A percentile compares a stretch with the other conserved stretches of the same genome.
These are phyloP conservation scores for Poeciliopsis turneri DNA, from an alignment of 2,797 vertebrate genomes.

Conservation along the genomic window DNA sequence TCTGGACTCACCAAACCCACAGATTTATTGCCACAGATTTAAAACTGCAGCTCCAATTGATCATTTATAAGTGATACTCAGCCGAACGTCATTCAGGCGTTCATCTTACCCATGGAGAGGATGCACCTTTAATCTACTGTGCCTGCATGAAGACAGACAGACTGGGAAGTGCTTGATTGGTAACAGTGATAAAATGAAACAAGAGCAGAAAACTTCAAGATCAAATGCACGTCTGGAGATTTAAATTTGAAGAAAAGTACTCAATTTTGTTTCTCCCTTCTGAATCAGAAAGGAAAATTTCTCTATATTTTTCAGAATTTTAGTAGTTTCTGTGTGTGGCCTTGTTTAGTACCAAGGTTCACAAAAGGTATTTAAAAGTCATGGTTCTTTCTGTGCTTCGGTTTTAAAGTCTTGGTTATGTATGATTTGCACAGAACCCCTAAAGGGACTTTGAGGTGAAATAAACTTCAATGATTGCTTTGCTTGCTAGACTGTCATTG, in stretches of 20 bases:
- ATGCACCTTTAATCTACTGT: slow-evolving; percentile 47
- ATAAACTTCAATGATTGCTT: too few species aligned
- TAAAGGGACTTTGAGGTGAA: too few species aligned
- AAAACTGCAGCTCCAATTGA: slow-evolving; percentile 51
- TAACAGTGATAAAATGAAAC: slow-evolving; percentile 21
- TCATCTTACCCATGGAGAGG: slow-evolving; percentile 36
- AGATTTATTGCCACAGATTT: slow-evolving; percentile 59
- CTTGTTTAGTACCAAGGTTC: background rate
- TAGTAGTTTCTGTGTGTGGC: background rate
- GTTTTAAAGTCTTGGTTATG: background rate
- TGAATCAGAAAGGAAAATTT: background rate
- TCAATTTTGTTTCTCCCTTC: background rate
- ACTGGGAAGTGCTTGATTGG: slow-evolving; percentile 37
- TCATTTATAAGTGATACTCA: background rate
- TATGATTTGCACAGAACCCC: too few species aligned
- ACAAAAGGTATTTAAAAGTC: background rate
- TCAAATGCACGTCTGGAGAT: slow-evolving; percentile 11
- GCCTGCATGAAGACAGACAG: slow-evolving; percentile 22
- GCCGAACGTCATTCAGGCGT: slow-evolving; percentile 8
- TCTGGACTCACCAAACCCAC: slow-evolving; percentile 58
- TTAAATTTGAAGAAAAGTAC: slow-evolving; percentile 21
- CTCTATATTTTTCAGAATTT: background rate
- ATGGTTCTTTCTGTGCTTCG: background rate
- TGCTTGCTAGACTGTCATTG: too few species aligned
- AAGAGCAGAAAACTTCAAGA: slow-evolving; percentile 24